Evolutionary conservation across 2,113 vertebrate species (phyloP).

Genomic region (Fulica atra): DNA sequence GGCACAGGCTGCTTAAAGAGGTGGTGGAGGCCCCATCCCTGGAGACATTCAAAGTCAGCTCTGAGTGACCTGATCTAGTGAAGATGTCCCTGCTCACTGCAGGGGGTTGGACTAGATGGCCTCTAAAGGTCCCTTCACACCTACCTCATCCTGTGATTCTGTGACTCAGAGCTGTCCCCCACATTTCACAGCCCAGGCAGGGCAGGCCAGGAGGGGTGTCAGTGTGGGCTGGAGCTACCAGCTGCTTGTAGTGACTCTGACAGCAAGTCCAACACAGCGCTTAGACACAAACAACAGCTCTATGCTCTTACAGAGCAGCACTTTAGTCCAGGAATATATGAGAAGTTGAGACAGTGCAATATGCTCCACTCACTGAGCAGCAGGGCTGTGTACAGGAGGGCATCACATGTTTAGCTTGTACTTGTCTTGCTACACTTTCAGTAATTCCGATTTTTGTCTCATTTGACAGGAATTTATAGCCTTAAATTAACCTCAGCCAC

Average conservation of each 20-base stretch:
- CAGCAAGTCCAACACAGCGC: not conserved
- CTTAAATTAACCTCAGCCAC: not conserved
- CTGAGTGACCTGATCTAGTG: no score
- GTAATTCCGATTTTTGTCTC: not conserved
- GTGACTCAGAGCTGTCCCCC: not conserved
- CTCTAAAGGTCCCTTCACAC: no score
- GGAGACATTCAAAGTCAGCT: no score
- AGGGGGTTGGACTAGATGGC: no score
- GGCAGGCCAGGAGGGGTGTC: not conserved
- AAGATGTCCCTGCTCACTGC: not conserved
- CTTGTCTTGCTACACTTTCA: not conserved
- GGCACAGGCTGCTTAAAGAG: no score
- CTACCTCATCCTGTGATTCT: no score
- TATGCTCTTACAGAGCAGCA: slow-evolving; percentile 20
- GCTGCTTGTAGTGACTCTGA: not conserved
- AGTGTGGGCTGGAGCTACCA: not conserved
- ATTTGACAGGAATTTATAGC: not conserved
- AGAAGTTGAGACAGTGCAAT: not conserved
- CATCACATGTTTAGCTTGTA: not conserved
- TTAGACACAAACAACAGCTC: slow-evolving; percentile 23
- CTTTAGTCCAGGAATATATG: not conserved
- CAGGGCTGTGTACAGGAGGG: not conserved
- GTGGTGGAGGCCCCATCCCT: no score
- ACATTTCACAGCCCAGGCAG: not conserved
- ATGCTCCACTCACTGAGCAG: not conserved